Evolutionary conservation across 2,888 invertebrate genomes (phyloP).

Genomic region (Trachelus tabidus): DNA sequence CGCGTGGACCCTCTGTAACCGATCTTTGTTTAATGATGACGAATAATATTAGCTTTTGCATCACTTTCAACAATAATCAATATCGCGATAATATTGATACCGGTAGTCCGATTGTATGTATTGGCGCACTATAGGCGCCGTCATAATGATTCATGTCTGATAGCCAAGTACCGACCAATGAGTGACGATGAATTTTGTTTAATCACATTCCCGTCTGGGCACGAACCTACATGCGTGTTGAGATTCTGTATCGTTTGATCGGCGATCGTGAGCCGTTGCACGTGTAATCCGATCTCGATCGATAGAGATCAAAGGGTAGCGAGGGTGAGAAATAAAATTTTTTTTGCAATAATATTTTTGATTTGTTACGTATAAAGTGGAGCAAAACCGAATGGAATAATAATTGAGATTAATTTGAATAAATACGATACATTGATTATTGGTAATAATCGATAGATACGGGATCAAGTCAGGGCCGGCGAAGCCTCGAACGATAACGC

Average conservation of each 20-base stretch:
- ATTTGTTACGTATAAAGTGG: too few relatives aligned
- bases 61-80: background rate
- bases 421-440: too few relatives aligned
- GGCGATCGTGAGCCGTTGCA: background rate
- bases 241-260: background rate
- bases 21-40: slow-evolving; percentile 9
- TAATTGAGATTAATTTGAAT: too few relatives aligned
- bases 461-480: background rate
- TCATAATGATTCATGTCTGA: background rate
- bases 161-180: background rate
- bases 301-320: background rate
- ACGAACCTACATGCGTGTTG: background rate
- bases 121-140: background rate
- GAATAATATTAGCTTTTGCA: slow-evolving; percentile 10
- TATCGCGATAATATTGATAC: background rate
- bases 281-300: background rate
- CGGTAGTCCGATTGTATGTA: background rate
- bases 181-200: background rate
- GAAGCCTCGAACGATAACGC: background rate
- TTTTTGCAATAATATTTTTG: background rate
- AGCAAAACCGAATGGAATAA: too few relatives aligned
- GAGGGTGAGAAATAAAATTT: background rate
- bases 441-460: background rate
- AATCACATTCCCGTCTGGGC: background rate
- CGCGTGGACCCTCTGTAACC: background rate